Conservation (phyloP, 2,888 invertebrate species). For the Caenorhabditis angaria region DNA sequence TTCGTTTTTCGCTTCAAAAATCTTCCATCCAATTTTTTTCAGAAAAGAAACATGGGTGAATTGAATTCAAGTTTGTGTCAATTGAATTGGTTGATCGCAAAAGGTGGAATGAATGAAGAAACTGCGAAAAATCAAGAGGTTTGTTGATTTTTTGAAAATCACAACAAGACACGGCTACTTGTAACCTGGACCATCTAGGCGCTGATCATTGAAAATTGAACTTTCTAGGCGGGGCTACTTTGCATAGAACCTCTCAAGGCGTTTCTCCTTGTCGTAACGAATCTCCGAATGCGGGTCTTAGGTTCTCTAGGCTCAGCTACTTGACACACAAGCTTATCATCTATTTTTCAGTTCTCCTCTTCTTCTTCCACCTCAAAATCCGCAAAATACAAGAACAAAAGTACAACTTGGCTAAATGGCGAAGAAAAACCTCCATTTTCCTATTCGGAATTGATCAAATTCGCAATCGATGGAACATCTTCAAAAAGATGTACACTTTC, state of each 20-base stretch:
- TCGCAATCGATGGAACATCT: constrained; percentile 44
- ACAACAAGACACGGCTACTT: neutral
- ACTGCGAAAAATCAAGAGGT: neutral
- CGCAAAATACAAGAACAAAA: neutral
- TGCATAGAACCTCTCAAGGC: neutral
- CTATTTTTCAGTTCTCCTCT: neutral
- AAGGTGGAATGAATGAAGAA: constrained; percentile 21
- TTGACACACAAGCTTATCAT: neutral
- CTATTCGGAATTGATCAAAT: constrained; percentile 48
- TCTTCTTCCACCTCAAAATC: neutral
- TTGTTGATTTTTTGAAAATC: neutral
- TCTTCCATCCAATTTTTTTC: neutral
- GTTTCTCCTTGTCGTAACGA: neutral
- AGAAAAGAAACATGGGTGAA: constrained; percentile 12
- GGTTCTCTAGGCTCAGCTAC: neutral
- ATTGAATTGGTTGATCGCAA: constrained; percentile 58
- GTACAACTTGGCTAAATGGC: constrained; percentile 3
- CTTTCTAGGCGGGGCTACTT: neutral
- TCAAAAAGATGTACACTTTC: constrained; percentile 47
- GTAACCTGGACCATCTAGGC: neutral
- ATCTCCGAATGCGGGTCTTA: neutral
- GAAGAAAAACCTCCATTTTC: constrained; percentile 50
- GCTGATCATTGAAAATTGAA: neutral
- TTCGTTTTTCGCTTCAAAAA: no score
- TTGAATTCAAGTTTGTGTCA: constrained; percentile 57